Conservation (phyloP, 1,140 invertebrate genomes). For the Aphis gossypii region DNA sequence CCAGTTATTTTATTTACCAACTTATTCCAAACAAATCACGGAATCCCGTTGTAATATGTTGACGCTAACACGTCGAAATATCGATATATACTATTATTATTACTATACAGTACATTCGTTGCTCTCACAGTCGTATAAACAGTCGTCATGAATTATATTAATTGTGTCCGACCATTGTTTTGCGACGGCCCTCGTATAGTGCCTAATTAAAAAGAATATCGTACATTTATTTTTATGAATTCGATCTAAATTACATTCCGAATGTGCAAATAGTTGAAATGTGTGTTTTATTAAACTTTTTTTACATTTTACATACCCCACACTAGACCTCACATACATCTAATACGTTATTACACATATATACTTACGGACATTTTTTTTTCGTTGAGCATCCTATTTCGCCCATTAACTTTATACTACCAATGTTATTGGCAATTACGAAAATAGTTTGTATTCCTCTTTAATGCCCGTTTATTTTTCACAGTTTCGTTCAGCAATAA, state of each 20-base stretch:
- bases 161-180: neutral
- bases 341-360: neutral
- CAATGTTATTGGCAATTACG: neutral
- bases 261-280: neutral
- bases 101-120: neutral
- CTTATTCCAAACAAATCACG: conserved; percentile 12
- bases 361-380: neutral
- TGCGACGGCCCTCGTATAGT: neutral
- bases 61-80: neutral
- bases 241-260: conserved; percentile 3
- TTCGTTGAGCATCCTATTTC: neutral
- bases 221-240: conserved; percentile 5
- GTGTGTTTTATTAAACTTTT: conserved; percentile 13
- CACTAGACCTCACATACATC: neutral
- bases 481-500: neutral
- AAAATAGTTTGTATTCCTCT: neutral
- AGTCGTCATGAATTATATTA: neutral
- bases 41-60: neutral
- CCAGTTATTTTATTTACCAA: neutral
- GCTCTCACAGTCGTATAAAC: neutral
- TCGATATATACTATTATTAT: neutral
- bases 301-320: neutral
- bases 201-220: conserved; percentile 7
- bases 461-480: neutral
- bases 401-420: neutral